phyloP scores from a whole-genome alignment of 2,888 invertebrate genomes.

The Amphipyra berbera region DNA sequence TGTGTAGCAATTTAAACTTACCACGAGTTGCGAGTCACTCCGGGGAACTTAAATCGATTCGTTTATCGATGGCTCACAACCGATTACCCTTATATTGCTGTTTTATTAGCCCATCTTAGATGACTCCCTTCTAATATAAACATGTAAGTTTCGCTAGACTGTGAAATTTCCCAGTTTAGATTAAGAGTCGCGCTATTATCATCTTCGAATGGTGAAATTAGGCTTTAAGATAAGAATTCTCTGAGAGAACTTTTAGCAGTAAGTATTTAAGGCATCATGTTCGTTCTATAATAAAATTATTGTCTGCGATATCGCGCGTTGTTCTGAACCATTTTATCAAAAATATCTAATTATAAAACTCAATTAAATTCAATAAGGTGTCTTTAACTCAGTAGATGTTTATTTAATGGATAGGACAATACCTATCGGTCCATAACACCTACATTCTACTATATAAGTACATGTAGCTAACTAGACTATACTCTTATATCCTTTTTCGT shows the following conservation, averaged over 20 bases:
- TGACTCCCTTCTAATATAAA: constrained; percentile 60
- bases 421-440: too few relatives aligned
- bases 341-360: too few relatives aligned
- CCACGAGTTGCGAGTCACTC: constrained; percentile 79
- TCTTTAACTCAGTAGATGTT: too few relatives aligned
- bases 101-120: constrained; percentile 80
- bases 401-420: too few relatives aligned
- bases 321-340: too few relatives aligned
- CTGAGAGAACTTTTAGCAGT: too few relatives aligned
- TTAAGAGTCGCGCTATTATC: constrained; percentile 17
- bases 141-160: constrained; percentile 57
- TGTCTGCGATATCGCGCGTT: too few relatives aligned
- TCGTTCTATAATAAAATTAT: too few relatives aligned
- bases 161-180: constrained; percentile 37
- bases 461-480: constrained; percentile 4
- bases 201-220: constrained; percentile 12
- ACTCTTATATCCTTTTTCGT: constrained; percentile 44
- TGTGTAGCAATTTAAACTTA: constrained; percentile 88
- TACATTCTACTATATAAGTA: too few relatives aligned
- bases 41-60: constrained; percentile 87
- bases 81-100: constrained; percentile 84
- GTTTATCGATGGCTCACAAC: constrained; percentile 87
- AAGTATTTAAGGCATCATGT: too few relatives aligned
- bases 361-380: too few relatives aligned
- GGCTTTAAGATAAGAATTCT: constrained; percentile 1